These are phyloP conservation scores for Isichthys henryi DNA, from an alignment of 2,113 vertebrate genomes.

Conservation along the genomic window DNA sequence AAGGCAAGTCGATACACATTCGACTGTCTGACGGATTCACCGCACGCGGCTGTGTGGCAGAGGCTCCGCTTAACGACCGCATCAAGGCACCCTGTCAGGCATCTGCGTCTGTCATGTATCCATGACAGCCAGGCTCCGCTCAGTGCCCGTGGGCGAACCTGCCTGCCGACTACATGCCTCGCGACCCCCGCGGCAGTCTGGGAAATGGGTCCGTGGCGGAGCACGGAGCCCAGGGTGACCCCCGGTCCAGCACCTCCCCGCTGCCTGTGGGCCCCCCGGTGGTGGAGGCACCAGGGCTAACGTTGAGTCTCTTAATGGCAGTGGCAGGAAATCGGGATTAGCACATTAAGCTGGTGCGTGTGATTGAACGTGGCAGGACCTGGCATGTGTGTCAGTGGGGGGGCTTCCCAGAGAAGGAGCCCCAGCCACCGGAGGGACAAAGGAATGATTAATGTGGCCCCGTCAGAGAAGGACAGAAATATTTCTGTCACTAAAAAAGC, in stretches of 20 bases:
- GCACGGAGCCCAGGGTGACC: neutral
- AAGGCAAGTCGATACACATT: neutral
- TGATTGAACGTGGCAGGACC: constrained; percentile 39
- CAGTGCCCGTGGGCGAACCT: neutral
- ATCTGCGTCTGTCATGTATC: neutral
- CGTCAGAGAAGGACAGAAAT: neutral
- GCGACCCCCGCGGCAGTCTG: neutral
- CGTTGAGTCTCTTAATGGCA: constrained; percentile 33
- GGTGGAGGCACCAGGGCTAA: neutral
- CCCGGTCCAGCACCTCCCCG: constrained; percentile 1
- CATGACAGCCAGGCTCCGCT: neutral
- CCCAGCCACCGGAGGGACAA: neutral
- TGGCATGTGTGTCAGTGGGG: constrained; percentile 16
- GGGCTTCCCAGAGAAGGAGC: neutral
- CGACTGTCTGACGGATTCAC: neutral
- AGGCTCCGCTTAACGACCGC: neutral
- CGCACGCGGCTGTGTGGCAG: no score
- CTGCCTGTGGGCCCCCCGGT: constrained; percentile 20
- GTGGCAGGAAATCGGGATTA: constrained; percentile 51
- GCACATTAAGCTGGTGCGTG: constrained; percentile 26
- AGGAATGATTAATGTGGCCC: neutral
- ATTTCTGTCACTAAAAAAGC: neutral
- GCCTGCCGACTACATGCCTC: neutral
- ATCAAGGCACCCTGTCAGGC: neutral
- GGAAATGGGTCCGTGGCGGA: neutral